A percentile compares a stretch with the other conserved stretches of the same genome.
phyloP scores from a whole-genome alignment of 2,113 vertebrate species.

The Megaceryle torquata region DNA sequence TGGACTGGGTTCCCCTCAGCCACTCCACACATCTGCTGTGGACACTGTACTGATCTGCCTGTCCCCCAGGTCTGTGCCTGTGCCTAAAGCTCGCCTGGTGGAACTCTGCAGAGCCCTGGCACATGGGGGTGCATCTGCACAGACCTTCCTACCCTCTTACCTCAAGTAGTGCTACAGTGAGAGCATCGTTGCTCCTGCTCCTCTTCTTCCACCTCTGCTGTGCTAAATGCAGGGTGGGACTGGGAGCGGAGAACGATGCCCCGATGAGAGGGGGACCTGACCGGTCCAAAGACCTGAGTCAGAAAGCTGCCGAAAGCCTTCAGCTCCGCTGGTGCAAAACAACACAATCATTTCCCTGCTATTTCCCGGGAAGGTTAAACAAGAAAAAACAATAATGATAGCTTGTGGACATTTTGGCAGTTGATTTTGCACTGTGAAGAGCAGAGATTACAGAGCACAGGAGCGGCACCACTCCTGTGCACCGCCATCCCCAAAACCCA shows the following conservation, averaged over 20 bases:
- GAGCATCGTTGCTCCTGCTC: rapidly evolving
- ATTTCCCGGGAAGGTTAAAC: not conserved
- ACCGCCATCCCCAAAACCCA: not conserved
- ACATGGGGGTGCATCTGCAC: rapidly evolving
- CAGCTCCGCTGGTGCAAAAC: not conserved
- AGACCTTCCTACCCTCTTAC: not conserved
- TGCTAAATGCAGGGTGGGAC: not conserved
- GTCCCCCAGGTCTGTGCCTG: not conserved
- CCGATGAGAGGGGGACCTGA: not conserved
- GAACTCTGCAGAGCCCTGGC: not conserved
- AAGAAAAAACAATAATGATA: not conserved
- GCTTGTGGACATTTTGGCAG: not conserved
- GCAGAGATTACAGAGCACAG: not conserved
- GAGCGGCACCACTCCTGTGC: not conserved
- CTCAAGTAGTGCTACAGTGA: rapidly evolving
- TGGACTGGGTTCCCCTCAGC: not conserved
- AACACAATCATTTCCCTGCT: not conserved
- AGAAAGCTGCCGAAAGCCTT: not conserved
- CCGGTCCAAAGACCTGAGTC: not conserved
- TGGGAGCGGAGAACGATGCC: rapidly evolving
- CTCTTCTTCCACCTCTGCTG: not conserved
- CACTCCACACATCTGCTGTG: rapidly evolving
- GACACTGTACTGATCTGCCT: rapidly evolving
- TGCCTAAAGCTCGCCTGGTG: not conserved
- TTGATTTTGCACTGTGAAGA: rapidly evolving